These are phyloP conservation scores for Andrena trimmerana DNA, from an alignment of 2,888 invertebrate genomes.

Conservation along the genomic window DNA sequence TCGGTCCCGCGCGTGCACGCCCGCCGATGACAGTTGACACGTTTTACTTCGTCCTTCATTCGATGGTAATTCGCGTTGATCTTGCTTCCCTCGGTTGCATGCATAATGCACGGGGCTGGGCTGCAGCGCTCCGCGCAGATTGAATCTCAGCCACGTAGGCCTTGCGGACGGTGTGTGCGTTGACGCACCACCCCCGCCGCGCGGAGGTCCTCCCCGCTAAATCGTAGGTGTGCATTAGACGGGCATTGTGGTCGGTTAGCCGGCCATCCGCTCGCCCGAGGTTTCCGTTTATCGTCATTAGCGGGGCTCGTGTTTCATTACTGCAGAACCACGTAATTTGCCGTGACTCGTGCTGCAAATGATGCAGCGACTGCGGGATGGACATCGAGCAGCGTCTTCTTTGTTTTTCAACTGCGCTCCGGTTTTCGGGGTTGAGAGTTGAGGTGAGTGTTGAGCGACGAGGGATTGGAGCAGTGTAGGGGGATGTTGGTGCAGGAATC, in stretches of 20 bases:
- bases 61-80: conserved; percentile 51
- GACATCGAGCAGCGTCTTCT: neutral
- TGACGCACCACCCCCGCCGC: neutral
- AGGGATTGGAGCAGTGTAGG: neutral
- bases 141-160: conserved; percentile 45
- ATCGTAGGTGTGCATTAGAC: conserved; percentile 53
- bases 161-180: neutral
- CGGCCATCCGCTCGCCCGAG: conserved; percentile 32
- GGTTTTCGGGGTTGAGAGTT: neutral
- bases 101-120: conserved; percentile 46
- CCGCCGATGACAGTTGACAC: conserved; percentile 45
- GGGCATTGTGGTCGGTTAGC: conserved; percentile 39
- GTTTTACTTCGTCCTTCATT: conserved; percentile 36
- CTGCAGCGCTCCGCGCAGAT: conserved; percentile 27
- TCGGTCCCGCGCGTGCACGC: conserved; percentile 4
- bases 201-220: conserved; percentile 17
- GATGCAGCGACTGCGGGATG: neutral
- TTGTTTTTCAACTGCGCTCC: neutral
- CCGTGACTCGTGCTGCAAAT: conserved; percentile 31
- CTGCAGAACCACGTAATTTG: conserved; percentile 19
- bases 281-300: conserved; percentile 49
- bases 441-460: neutral
- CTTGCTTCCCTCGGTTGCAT: conserved; percentile 24
- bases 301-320: conserved; percentile 34
- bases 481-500: too few species aligned